Conservation (phyloP, 2,113 vertebrate species). For the Beaufortia kweichowensis region DNA sequence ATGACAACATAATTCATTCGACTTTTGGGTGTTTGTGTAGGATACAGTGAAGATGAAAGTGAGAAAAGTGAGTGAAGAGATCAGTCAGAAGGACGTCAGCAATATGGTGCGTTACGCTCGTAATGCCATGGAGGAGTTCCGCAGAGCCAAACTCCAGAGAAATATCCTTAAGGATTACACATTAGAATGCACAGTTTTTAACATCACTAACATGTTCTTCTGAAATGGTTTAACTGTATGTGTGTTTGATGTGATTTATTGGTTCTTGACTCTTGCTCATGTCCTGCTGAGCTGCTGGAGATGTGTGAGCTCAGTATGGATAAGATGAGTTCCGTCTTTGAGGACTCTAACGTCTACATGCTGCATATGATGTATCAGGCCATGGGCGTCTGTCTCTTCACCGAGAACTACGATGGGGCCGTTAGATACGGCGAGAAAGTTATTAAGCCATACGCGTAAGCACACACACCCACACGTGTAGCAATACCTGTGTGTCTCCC, state of each 20-base stretch:
- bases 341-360: conserved; percentile 90
- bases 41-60: conserved; percentile 87
- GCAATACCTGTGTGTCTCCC: neutral
- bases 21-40: conserved; percentile 62
- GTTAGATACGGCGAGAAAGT: conserved; percentile 88
- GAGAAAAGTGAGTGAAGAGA: conserved; percentile 77
- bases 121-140: conserved; percentile 87
- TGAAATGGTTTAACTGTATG: too few relatives aligned
- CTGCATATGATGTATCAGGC: conserved; percentile 98
- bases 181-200: too few relatives aligned
- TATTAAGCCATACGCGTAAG: conserved; percentile 86
- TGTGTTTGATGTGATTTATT: too few relatives aligned
- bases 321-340: conserved; percentile 87
- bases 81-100: conserved; percentile 71
- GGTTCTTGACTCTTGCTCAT: conserved; percentile 81
- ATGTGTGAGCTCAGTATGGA: conserved; percentile 93
- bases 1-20: conserved; percentile 53
- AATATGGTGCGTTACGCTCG: conserved; percentile 88
- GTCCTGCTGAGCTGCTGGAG: conserved; percentile 89
- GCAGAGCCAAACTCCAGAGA: conserved; percentile 83
- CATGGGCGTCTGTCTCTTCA: conserved; percentile 92
- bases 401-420: conserved; percentile 84
- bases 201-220: too few relatives aligned
- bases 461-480: neutral
- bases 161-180: too few relatives aligned